phyloP scores from a whole-genome alignment of 1,140 invertebrate species.

The Glossosoma conforme region DNA sequence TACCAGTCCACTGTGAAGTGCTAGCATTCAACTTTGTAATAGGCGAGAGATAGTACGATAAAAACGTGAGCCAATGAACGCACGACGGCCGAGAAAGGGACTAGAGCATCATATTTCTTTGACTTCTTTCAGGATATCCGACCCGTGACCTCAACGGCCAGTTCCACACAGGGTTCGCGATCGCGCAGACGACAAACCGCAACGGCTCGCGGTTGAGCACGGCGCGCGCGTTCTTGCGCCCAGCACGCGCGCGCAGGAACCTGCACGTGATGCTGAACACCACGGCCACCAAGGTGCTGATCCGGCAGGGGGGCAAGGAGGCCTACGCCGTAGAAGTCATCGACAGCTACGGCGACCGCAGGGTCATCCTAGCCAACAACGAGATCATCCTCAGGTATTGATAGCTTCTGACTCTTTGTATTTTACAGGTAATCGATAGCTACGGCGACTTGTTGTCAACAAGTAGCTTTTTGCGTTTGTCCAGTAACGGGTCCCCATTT shows the following conservation, averaged over 20 bases:
- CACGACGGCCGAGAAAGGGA: too few species aligned
- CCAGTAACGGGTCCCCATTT: too few species aligned
- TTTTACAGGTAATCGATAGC: too few species aligned
- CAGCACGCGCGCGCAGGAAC: constrained; percentile 69
- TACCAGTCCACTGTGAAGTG: background rate
- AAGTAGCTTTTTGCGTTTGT: too few species aligned
- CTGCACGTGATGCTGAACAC: constrained; percentile 65
- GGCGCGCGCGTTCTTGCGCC: constrained; percentile 79
- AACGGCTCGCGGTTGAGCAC: constrained; percentile 61
- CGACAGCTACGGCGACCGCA: constrained; percentile 56
- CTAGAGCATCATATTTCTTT: background rate
- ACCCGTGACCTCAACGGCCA: constrained; percentile 82
- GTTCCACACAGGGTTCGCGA: constrained; percentile 79
- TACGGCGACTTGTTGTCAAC: too few species aligned
- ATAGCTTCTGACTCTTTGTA: too few species aligned
- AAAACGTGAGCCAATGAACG: too few species aligned
- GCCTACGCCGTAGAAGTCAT: constrained; percentile 53
- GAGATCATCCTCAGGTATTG: constrained; percentile 58
- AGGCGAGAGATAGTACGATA: constrained; percentile 1
- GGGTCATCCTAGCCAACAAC: constrained; percentile 54
- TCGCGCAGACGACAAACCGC: constrained; percentile 75
- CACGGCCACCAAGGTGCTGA: constrained; percentile 53
- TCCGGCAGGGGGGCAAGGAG: constrained; percentile 48
- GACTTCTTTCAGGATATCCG: constrained; percentile 57
- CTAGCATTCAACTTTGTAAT: too few species aligned